These are phyloP conservation scores for Muntiacus reevesi DNA, from an alignment of 2,113 vertebrate genomes.

Conservation along the genomic window DNA sequence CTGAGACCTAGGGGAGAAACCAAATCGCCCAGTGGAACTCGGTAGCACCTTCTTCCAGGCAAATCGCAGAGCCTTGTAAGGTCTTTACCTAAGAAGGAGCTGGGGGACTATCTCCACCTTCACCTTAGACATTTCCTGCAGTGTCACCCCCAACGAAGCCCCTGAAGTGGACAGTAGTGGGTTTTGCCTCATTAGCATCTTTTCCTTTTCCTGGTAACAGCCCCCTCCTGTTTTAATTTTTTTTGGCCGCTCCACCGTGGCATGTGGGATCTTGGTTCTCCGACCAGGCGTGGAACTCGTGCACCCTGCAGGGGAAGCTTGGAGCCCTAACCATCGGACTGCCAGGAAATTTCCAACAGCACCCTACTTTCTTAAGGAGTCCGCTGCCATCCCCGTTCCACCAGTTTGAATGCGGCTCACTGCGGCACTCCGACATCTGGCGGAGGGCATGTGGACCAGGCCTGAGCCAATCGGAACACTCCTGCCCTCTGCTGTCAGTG, in stretches of 20 bases:
- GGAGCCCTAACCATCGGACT: neutral
- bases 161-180: neutral
- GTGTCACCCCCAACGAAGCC: rapidly evolving
- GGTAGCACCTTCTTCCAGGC: neutral
- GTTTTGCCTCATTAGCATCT: neutral
- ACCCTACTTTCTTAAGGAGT: neutral
- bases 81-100: neutral
- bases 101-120: rapidly evolving
- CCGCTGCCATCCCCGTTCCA: too few species aligned
- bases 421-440: rapidly evolving
- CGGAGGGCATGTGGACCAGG: rapidly evolving
- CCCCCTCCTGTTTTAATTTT: neutral
- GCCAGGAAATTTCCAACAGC: neutral
- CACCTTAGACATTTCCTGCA: too few species aligned
- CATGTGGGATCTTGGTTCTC: neutral
- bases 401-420: neutral
- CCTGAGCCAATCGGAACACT: neutral
- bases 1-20: neutral
- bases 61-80: neutral
- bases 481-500: neutral
- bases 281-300: rapidly evolving
- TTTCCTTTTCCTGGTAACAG: neutral
- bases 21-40: rapidly evolving
- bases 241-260: neutral
- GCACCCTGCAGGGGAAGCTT: neutral